Percentiles rank a stretch among this genome's conserved stretches.
Conservation (phyloP, 2,797 vertebrate species). For the Mormyrus proboscirostris region DNA sequence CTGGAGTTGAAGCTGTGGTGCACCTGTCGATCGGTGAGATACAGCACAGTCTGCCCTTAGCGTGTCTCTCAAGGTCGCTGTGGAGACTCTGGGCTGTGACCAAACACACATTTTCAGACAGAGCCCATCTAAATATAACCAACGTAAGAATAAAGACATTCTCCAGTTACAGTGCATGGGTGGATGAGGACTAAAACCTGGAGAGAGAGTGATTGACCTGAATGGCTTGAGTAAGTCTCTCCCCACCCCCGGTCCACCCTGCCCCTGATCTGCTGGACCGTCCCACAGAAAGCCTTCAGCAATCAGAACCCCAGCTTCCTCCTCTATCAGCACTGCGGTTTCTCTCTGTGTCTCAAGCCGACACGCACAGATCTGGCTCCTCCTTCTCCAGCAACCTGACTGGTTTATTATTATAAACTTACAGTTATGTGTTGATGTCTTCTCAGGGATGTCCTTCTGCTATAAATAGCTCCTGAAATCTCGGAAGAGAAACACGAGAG, state of each 20-base stretch:
- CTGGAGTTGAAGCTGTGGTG: slow-evolving; percentile 44
- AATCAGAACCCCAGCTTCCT: neutral
- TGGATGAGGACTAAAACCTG: neutral
- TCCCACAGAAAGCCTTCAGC: neutral
- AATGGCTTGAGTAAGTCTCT: neutral
- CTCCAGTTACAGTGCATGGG: slow-evolving; percentile 38
- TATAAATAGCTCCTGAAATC: slow-evolving; percentile 57
- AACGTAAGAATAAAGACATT: slow-evolving; percentile 40
- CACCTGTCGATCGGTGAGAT: slow-evolving; percentile 34
- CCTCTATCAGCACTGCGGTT: neutral
- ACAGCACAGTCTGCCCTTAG: slow-evolving; percentile 32
- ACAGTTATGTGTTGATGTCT: slow-evolving; percentile 55
- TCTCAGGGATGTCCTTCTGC: slow-evolving; percentile 48
- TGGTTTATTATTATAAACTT: slow-evolving; percentile 56
- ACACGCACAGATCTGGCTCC: neutral
- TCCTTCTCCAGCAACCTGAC: slow-evolving; percentile 46
- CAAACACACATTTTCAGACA: slow-evolving; percentile 22
- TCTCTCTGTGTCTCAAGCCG: neutral
- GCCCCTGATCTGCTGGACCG: neutral
- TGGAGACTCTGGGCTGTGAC: slow-evolving; percentile 10
- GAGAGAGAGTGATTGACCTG: neutral
- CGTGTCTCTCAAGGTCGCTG: slow-evolving; percentile 32
- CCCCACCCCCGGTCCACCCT: neutral
- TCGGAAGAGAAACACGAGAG: slow-evolving; percentile 51
- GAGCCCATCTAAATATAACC: slow-evolving; percentile 56